phyloP scores from a whole-genome alignment of 2,113 vertebrate species.

The Paracanthobrama guichenoti region DNA sequence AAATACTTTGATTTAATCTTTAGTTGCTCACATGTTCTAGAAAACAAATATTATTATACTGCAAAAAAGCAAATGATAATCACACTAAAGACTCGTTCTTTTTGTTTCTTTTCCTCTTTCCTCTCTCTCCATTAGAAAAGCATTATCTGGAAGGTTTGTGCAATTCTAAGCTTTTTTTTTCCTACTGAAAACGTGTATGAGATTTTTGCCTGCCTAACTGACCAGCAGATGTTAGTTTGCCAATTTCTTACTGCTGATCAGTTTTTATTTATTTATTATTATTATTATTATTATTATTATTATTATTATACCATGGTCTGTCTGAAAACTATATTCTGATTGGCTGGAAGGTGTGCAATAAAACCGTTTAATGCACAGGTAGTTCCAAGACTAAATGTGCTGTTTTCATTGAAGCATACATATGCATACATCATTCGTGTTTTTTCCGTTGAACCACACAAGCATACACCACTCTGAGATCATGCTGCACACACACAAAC shows the following conservation, averaged over 20 bases:
- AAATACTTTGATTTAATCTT: background rate
- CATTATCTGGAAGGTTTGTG: constrained; percentile 87
- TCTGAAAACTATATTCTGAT: too few species aligned
- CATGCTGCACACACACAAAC: too few species aligned
- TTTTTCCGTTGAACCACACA: too few species aligned
- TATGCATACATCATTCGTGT: too few species aligned
- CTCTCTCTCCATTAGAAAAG: constrained; percentile 81
- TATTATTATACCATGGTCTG: too few species aligned
- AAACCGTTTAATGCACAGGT: too few species aligned
- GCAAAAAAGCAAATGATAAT: constrained; percentile 12
- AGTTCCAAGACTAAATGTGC: too few species aligned
- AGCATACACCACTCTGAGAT: too few species aligned
- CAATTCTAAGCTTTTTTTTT: constrained; percentile 71
- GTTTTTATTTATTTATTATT: constrained; percentile 40
- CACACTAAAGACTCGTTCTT: constrained; percentile 77
- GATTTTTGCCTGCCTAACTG: constrained; percentile 73
- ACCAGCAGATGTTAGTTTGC: constrained; percentile 76
- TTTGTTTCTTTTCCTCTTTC: constrained; percentile 67
- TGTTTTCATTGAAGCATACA: too few species aligned
- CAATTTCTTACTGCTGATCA: constrained; percentile 65
- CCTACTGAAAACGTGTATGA: constrained; percentile 64
- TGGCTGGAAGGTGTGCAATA: too few species aligned
- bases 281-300: constrained; percentile 63
- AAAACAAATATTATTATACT: background rate
- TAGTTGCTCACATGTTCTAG: background rate